phyloP scores from a whole-genome alignment of 1,140 invertebrate genomes.

The Globodera ellingtonae region DNA sequence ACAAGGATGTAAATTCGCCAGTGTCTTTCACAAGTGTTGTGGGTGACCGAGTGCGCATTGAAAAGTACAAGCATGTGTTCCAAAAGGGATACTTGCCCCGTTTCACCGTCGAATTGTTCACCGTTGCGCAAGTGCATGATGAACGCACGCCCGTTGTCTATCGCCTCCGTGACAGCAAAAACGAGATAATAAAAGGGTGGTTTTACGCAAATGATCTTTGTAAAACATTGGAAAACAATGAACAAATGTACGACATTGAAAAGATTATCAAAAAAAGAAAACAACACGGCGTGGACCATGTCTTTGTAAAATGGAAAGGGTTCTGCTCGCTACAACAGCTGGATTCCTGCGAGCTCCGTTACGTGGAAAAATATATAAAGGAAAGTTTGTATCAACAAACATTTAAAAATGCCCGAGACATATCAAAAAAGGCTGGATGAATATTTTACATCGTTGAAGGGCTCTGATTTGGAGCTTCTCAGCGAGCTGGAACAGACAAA shows the following conservation, averaged over 20 bases:
- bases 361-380: no score
- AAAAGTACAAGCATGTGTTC: no score
- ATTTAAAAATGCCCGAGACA: neutral
- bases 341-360: neutral
- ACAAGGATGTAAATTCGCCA: no score
- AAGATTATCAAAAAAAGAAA: conserved; percentile 4
- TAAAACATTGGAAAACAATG: neutral
- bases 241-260: conserved; percentile 16
- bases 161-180: neutral
- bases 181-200: conserved; percentile 13
- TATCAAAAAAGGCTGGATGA: neutral
- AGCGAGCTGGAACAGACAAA: no score
- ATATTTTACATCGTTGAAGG: no score
- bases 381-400: no score
- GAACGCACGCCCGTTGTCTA: neutral
- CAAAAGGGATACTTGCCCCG: no score
- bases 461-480: no score
- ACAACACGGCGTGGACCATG: conserved; percentile 17
- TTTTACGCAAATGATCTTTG: conserved; percentile 24
- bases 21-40: no score
- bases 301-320: conserved; percentile 21
- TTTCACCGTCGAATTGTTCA: conserved; percentile 35
- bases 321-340: conserved; percentile 26
- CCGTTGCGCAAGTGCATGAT: neutral
- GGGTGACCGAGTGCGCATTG: no score